Percentiles rank a stretch among this genome's conserved stretches.
phyloP scores from a whole-genome alignment of 2,113 vertebrate species.

The Xiphophorus hellerii region DNA sequence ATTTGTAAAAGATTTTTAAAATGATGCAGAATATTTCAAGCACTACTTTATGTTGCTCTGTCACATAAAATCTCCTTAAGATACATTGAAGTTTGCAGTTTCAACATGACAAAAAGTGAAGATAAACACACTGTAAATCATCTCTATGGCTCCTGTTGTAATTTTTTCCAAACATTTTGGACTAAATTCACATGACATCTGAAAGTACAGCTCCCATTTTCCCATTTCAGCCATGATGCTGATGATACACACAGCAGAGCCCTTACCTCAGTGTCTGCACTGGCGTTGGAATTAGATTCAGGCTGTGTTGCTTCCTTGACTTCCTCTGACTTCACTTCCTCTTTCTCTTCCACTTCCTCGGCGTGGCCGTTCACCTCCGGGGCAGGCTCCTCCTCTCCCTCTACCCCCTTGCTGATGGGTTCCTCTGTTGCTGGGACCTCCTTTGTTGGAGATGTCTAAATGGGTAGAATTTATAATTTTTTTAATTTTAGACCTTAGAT shows the following conservation, averaged over 20 bases:
- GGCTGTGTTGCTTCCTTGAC: constrained; percentile 69
- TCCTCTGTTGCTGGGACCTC: constrained; percentile 55
- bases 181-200: too few species aligned
- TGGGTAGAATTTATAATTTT: neutral
- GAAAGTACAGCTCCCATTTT: too few species aligned
- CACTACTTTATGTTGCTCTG: too few species aligned
- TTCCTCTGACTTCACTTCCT: constrained; percentile 73
- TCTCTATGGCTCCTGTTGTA: too few species aligned
- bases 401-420: constrained; percentile 59
- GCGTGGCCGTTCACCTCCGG: constrained; percentile 74
- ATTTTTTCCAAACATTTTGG: too few species aligned
- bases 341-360: constrained; percentile 73
- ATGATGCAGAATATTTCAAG: too few species aligned
- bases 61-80: too few species aligned
- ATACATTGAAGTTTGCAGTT: too few species aligned
- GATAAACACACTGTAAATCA: too few species aligned
- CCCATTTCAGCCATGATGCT: neutral
- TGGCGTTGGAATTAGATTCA: constrained; percentile 78
- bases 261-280: constrained; percentile 85
- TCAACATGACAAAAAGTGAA: too few species aligned
- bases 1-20: too few species aligned
- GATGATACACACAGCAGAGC: neutral
- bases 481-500: neutral
- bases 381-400: constrained; percentile 65
- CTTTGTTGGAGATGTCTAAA: constrained; percentile 69